phyloP scores from a whole-genome alignment of 2,888 invertebrate genomes.

The Slavum lentiscoides region DNA sequence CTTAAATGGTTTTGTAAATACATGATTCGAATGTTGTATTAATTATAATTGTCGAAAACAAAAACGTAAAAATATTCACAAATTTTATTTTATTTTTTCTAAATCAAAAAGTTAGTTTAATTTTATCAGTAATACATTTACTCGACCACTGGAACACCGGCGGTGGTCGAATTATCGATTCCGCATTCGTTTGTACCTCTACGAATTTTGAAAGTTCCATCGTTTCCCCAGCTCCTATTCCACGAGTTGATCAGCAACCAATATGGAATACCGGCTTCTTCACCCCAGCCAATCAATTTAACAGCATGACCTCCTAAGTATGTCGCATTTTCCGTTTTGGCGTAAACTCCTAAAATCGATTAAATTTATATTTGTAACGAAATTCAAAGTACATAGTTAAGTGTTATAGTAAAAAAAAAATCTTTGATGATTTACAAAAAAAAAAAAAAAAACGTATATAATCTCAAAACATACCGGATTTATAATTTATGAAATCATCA shows the following conservation, averaged over 20 bases:
- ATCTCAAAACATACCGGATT: not conserved
- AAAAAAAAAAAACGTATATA: not conserved
- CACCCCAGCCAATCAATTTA: not conserved
- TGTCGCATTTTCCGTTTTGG: not conserved
- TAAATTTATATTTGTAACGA: not conserved
- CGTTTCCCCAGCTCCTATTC: not conserved
- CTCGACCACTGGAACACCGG: not conserved
- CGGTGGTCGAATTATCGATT: not conserved
- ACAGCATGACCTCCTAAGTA: not conserved
- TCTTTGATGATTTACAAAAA: too few species aligned
- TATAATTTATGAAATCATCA: not conserved
- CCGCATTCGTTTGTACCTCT: not conserved
- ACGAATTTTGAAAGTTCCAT: not conserved
- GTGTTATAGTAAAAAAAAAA: too few species aligned
- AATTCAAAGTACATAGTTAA: too few species aligned
- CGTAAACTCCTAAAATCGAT: not conserved
- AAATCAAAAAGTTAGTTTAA: too few species aligned
- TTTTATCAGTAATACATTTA: too few species aligned
- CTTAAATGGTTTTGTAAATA: too few species aligned
- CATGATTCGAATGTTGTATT: too few species aligned
- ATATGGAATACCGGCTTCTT: not conserved
- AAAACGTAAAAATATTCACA: too few species aligned
- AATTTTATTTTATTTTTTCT: too few species aligned
- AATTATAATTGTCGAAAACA: too few species aligned
- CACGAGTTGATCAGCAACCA: not conserved